Conservation (phyloP, 37 sponge, comb jelly and placozoan species). For the Diacarnus erythraeanus region DNA sequence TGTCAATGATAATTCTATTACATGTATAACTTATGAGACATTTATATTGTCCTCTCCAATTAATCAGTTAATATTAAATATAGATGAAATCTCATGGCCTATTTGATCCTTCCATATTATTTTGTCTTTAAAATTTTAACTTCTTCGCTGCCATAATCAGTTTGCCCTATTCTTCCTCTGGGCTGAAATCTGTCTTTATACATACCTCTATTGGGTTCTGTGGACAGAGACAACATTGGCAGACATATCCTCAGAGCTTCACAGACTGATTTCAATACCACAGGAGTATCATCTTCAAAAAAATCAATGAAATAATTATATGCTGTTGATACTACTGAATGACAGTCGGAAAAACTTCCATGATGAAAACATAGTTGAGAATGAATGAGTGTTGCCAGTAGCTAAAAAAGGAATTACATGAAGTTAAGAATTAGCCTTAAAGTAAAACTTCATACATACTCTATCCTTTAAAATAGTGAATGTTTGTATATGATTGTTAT, state of each 20-base stretch:
- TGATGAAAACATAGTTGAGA: constrained; percentile 4
- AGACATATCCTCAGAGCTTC: constrained; percentile 62
- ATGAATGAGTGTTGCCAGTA: constrained; percentile 31
- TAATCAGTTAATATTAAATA: too few species aligned
- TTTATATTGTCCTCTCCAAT: too few species aligned
- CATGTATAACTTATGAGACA: too few species aligned
- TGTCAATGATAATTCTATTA: too few species aligned
- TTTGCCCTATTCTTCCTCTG: too few species aligned
- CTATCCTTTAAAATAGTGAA: background rate
- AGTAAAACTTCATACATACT: background rate
- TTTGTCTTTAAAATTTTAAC: background rate
- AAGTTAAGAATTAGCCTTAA: background rate
- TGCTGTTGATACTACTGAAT: constrained; percentile 19
- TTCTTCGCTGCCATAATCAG: background rate
- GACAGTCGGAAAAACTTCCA: constrained; percentile 10
- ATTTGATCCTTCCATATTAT: too few species aligned
- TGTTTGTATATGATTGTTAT: background rate
- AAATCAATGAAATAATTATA: constrained; percentile 1
- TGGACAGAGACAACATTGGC: constrained; percentile 15
- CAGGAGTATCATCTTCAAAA: constrained; percentile 36
- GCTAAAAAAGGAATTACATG: constrained; percentile 9
- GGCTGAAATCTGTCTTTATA: too few species aligned
- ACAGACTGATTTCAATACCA: constrained; percentile 73
- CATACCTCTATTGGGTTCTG: constrained; percentile 19
- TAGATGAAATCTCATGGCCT: too few species aligned